phyloP scores from a whole-genome alignment of 1,140 invertebrate genomes.

The Asbolus verrucosus region DNA sequence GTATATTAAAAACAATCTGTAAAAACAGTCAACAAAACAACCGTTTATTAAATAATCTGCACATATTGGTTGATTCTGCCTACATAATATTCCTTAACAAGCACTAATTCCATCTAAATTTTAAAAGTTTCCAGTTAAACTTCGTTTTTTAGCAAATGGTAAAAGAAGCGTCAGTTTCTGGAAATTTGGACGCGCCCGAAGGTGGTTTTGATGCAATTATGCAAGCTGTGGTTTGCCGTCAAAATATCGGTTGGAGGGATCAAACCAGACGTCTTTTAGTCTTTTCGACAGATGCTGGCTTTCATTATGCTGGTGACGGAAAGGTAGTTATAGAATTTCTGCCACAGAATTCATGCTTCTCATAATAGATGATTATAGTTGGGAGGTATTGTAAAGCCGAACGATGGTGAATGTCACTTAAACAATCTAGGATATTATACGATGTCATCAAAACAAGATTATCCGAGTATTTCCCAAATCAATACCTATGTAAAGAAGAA shows the following conservation, averaged over 20 bases:
- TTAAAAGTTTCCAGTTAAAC: not conserved
- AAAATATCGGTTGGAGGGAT: conserved; percentile 74
- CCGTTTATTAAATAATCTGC: too few relatives aligned
- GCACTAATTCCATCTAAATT: not conserved
- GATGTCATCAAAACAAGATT: conserved; percentile 73
- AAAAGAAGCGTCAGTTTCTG: conserved; percentile 70
- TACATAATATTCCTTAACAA: not conserved
- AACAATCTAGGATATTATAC: conserved; percentile 75
- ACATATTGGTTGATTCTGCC: too few relatives aligned
- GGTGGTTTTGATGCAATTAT: conserved; percentile 85
- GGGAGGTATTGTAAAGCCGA: conserved; percentile 86
- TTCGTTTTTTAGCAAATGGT: conserved; percentile 63
- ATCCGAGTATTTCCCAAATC: conserved; percentile 76
- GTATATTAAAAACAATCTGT: too few relatives aligned
- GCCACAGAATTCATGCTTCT: too few relatives aligned
- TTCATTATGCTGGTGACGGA: conserved; percentile 76
- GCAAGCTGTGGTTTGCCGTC: conserved; percentile 76
- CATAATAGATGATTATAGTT: too few relatives aligned
- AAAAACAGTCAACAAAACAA: too few relatives aligned
- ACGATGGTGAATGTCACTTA: conserved; percentile 87
- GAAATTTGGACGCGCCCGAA: conserved; percentile 80
- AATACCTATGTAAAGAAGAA: conserved; percentile 77
- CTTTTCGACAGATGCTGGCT: conserved; percentile 72
- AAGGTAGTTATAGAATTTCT: conserved; percentile 65
- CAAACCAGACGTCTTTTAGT: conserved; percentile 73